Conservation (phyloP, 1,140 invertebrate species). For the Sycobia sp. region DNA sequence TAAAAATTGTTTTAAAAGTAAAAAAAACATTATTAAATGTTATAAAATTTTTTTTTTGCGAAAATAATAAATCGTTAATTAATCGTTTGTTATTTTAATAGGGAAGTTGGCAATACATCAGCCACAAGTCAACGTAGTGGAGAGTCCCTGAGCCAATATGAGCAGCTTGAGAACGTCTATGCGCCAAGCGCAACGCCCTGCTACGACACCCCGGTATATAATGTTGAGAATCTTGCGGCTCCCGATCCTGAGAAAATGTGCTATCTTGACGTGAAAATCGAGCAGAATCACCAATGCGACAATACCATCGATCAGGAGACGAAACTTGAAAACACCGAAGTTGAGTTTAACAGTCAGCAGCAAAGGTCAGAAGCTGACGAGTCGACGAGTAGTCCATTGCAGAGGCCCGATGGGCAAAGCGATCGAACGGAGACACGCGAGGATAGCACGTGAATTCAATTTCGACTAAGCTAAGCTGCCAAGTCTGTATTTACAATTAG, state of each 20-base stretch:
- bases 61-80: no score
- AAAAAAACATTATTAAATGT: no score
- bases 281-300: constrained; percentile 26
- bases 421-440: background rate
- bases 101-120: constrained; percentile 39
- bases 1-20: no score
- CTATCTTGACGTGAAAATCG: constrained; percentile 46
- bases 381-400: no score
- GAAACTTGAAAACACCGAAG: background rate
- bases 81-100: no score
- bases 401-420: background rate
- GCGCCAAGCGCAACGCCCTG: constrained; percentile 64
- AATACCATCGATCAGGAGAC: constrained; percentile 3
- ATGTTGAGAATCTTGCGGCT: constrained; percentile 41
- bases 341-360: background rate
- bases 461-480: no score
- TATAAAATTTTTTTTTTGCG: no score
- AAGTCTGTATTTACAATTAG: no score
- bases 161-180: constrained; percentile 65
- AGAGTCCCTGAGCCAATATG: constrained; percentile 53
- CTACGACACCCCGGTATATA: constrained; percentile 58
- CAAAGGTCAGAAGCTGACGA: constrained; percentile 3
- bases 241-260: constrained; percentile 46
- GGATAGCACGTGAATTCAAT: constrained; percentile 15
- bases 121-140: constrained; percentile 50